Percentiles rank a stretch among this genome's conserved stretches.
These are phyloP conservation scores for Dasysyrphus albostriatus DNA, from an alignment of 2,888 invertebrate genomes.

Conservation along the genomic window DNA sequence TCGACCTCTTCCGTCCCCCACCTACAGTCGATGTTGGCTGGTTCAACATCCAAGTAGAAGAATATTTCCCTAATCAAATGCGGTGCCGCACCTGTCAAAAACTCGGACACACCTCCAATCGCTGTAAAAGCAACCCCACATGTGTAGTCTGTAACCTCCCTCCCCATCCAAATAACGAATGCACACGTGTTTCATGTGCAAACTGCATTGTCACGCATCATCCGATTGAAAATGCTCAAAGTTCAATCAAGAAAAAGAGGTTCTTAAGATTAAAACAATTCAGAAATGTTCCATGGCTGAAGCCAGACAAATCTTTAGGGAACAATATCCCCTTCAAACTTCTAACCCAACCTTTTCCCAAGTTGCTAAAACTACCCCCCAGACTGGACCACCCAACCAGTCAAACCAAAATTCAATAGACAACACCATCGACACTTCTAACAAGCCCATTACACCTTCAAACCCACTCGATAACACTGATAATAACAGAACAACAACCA, in stretches of 20 bases:
- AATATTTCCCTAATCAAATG: not conserved
- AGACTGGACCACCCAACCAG: not conserved
- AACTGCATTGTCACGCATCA: not conserved
- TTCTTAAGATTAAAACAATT: not conserved
- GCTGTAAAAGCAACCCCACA: not conserved
- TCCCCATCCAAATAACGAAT: not conserved
- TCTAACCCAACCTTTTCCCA: not conserved
- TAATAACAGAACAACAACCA: too few relatives aligned
- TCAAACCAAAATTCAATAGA: not conserved
- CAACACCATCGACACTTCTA: not conserved
- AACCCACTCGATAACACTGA: too few relatives aligned
- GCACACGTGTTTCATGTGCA: not conserved
- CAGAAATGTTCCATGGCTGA: conserved; percentile 77
- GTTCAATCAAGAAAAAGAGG: conserved; percentile 5
- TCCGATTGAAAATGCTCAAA: not conserved
- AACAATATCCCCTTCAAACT: not conserved
- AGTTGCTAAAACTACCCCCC: not conserved
- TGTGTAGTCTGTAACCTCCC: not conserved
- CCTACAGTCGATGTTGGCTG: not conserved
- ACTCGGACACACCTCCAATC: not conserved
- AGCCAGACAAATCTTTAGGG: conserved; percentile 72
- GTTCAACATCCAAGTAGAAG: not conserved
- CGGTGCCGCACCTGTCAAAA: not conserved
- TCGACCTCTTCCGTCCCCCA: too few relatives aligned
- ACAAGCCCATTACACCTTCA: not conserved